These are phyloP conservation scores for Chromobotia macracanthus DNA, from an alignment of 2,797 vertebrate genomes.

Conservation along the genomic window DNA sequence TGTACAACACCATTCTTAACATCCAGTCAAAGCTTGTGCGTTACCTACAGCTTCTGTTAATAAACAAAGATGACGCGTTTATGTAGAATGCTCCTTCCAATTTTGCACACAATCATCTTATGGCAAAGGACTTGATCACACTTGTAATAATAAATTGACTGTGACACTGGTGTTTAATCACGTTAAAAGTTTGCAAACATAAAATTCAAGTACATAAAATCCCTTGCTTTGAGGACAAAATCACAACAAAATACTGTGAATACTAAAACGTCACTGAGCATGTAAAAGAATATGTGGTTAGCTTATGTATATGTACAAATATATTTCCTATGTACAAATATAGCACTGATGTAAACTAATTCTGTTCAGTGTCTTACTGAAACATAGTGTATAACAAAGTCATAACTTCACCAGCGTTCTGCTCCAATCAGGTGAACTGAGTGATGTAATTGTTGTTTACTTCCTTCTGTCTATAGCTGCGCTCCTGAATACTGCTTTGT, in stretches of 20 bases:
- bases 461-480: slow-evolving; percentile 14
- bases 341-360: slow-evolving; percentile 44
- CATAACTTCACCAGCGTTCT: not conserved
- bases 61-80: not conserved
- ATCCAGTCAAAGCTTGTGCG: not conserved
- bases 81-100: not conserved
- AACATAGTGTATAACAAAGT: not conserved
- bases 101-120: not conserved
- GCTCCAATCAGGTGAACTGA: slow-evolving; percentile 7
- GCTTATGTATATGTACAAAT: slow-evolving; percentile 26
- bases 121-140: slow-evolving; percentile 4
- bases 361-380: slow-evolving; percentile 25
- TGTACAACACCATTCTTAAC: slow-evolving; percentile 5
- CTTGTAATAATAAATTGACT: not conserved
- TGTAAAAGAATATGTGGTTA: slow-evolving; percentile 50
- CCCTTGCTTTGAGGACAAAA: slow-evolving; percentile 54
- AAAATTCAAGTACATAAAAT: no score
- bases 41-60: not conserved
- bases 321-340: slow-evolving; percentile 46
- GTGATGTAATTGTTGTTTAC: slow-evolving; percentile 15
- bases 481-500: slow-evolving; percentile 1
- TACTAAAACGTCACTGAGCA: slow-evolving; percentile 44
- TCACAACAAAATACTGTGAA: slow-evolving; percentile 38
- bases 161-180: not conserved
- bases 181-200: slow-evolving; percentile 3